A percentile compares a stretch with the other conserved stretches of the same genome.
These are phyloP conservation scores for Tauraco hartlaubi DNA, from an alignment of 2,797 vertebrate genomes.

Conservation along the genomic window DNA sequence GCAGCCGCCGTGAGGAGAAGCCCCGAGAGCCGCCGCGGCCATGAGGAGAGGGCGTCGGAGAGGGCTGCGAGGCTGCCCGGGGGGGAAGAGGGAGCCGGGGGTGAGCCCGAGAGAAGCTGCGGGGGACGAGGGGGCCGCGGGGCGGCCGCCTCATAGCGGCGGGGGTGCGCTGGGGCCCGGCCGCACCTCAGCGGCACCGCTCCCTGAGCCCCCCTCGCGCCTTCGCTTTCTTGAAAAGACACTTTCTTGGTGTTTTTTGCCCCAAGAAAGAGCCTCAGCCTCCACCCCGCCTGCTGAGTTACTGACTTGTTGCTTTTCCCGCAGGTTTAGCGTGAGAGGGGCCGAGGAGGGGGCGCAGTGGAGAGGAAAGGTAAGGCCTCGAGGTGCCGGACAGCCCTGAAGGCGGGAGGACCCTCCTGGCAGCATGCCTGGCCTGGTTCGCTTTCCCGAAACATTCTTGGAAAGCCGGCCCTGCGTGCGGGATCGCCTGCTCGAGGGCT, in stretches of 20 bases:
- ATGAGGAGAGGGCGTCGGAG: no score
- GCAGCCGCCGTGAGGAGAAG: not conserved
- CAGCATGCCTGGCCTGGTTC: not conserved
- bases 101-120: no score
- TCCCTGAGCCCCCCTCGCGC: no score
- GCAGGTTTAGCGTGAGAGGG: not conserved
- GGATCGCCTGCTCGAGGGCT: not conserved
- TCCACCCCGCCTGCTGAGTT: not conserved
- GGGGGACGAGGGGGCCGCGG: no score
- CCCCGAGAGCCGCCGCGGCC: no score
- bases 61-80: not conserved
- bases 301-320: not conserved
- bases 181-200: not conserved
- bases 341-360: not conserved
- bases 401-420: fast-evolving
- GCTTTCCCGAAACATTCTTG: not conserved
- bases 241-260: fast-evolving
- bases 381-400: not conserved
- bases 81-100: not conserved
- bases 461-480: not conserved
- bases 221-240: not conserved
- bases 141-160: no score
- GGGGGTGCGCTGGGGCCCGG: not conserved
- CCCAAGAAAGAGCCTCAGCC: not conserved
- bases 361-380: conserved; percentile 18